phyloP scores from a whole-genome alignment of 2,113 vertebrate species.

The Amazona vittata region DNA sequence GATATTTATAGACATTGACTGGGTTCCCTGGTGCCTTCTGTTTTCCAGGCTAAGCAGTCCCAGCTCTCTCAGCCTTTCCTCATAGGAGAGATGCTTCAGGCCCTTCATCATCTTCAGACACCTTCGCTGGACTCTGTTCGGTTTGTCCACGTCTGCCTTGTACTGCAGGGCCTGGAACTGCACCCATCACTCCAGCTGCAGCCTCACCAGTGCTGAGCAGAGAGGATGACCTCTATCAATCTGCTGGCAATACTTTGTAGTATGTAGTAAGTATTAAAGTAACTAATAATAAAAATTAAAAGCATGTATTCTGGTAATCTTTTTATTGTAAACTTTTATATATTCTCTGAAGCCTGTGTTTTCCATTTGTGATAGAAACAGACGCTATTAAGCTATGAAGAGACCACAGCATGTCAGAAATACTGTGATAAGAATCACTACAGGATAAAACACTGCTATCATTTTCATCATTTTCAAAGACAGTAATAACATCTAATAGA shows the following conservation, averaged over 20 bases:
- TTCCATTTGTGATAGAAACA: neutral
- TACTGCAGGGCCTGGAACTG: neutral
- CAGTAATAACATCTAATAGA: neutral
- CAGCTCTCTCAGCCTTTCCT: neutral
- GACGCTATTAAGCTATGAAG: conserved; percentile 17
- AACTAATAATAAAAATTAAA: neutral
- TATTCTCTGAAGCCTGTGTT: neutral
- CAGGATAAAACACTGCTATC: conserved; percentile 42
- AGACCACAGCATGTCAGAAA: conserved; percentile 7
- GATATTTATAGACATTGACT: neutral
- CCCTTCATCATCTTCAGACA: neutral
- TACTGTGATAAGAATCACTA: conserved; percentile 3
- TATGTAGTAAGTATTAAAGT: neutral
- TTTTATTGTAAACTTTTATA: neutral
- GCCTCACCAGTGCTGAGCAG: neutral
- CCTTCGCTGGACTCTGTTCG: neutral
- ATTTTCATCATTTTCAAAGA: conserved; percentile 30
- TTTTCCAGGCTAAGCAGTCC: neutral
- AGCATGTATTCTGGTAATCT: neutral
- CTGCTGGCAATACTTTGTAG: neutral
- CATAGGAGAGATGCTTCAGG: neutral
- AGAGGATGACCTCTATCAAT: neutral
- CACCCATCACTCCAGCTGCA: neutral
- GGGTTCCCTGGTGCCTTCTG: neutral
- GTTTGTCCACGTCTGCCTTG: neutral